Evolutionary conservation across 2,113 vertebrate species (phyloP).

Genomic region (Turnix velox): DNA sequence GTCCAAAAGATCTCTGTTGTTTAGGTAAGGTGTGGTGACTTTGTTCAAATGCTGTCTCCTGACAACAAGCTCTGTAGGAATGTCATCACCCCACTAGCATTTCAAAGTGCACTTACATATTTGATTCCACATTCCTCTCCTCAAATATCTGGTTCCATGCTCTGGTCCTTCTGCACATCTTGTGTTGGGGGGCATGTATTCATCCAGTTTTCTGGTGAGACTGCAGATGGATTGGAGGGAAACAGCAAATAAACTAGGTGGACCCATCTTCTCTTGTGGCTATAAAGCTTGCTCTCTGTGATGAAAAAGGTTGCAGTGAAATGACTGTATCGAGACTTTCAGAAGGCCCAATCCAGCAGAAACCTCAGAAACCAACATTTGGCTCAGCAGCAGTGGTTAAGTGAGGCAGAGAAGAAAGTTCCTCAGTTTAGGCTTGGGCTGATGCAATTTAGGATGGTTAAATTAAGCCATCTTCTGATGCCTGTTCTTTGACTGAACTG

Average conservation of each 20-base stretch:
- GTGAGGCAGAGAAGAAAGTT: neutral
- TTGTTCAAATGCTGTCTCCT: neutral
- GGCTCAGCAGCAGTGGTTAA: neutral
- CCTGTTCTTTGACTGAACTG: neutral
- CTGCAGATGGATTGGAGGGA: neutral
- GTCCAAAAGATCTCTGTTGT: neutral
- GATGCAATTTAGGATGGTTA: neutral
- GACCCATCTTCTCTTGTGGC: neutral
- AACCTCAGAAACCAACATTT: neutral
- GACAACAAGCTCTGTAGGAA: neutral
- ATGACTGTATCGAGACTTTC: neutral
- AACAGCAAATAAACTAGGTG: neutral
- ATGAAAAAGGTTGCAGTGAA: neutral
- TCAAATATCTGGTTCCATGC: neutral
- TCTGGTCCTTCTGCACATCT: neutral
- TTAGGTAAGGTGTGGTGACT: neutral
- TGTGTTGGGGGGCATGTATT: neutral
- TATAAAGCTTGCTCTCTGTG: neutral
- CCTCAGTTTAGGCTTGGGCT: neutral
- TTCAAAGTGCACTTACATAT: neutral
- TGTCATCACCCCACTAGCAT: neutral
- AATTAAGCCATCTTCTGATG: neutral
- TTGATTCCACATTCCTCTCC: neutral
- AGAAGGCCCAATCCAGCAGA: neutral
- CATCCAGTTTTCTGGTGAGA: neutral